Evolutionary conservation across 2,113 vertebrate genomes (phyloP).

Genomic region (Harpagus bidentatus): DNA sequence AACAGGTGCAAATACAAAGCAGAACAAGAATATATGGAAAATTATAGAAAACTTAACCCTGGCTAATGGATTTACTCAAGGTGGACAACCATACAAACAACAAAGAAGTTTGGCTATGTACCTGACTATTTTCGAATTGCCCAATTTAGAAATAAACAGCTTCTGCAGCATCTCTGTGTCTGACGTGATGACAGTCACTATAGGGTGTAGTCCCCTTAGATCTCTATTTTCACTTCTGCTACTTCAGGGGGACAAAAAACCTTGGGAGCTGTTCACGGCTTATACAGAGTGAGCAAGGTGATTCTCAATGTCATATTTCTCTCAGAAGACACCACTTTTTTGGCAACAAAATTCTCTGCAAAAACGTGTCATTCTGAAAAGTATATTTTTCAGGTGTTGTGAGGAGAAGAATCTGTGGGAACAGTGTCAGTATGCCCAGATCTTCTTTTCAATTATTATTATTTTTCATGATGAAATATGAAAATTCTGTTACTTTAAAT

Average conservation of each 20-base stretch:
- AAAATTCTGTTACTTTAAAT: not conserved
- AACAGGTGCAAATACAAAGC: not conserved
- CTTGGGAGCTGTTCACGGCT: not conserved
- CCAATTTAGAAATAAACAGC: not conserved
- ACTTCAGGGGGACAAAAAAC: fast-evolving
- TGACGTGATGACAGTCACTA: not conserved
- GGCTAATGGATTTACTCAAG: not conserved
- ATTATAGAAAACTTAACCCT: not conserved
- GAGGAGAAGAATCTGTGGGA: not conserved
- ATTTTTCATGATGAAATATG: not conserved
- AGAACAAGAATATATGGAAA: not conserved
- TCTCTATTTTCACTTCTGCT: not conserved
- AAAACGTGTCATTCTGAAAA: not conserved
- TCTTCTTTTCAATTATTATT: not conserved
- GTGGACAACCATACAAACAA: not conserved
- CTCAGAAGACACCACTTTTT: not conserved
- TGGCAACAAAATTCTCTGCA: not conserved
- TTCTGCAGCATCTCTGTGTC: not conserved
- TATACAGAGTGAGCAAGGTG: fast-evolving
- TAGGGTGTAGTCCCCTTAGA: not conserved
- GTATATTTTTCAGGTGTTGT: not conserved
- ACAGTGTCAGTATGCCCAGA: not conserved
- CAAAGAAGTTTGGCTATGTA: not conserved
- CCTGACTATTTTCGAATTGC: not conserved
- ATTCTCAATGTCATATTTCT: not conserved